A percentile compares a stretch with the other conserved stretches of the same genome.
Conservation (phyloP, 2,797 vertebrate species). For the Bryconaethiops microstoma region DNA sequence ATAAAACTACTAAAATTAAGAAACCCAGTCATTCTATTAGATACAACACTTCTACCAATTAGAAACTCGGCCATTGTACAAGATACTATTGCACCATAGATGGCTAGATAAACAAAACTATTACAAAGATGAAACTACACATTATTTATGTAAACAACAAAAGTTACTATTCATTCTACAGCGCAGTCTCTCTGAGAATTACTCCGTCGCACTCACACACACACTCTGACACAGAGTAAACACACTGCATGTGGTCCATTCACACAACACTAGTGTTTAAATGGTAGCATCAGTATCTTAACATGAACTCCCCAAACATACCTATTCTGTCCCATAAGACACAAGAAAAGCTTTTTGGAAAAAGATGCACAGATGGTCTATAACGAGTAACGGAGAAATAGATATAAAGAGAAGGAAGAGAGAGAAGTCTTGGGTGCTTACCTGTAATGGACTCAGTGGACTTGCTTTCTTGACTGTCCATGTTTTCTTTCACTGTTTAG, state of each 20-base stretch:
- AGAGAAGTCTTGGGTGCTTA: constrained; percentile 61
- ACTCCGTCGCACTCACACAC: not conserved
- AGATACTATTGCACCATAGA: not conserved
- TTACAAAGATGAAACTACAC: not conserved
- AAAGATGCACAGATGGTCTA: not conserved
- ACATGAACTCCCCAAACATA: constrained; percentile 31
- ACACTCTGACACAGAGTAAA: constrained; percentile 15
- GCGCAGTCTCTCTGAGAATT: not conserved
- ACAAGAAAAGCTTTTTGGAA: not conserved
- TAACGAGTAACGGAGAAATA: constrained; percentile 9
- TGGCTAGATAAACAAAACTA: not conserved
- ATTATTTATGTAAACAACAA: not conserved
- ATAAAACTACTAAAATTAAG: not conserved
- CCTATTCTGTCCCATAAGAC: not conserved
- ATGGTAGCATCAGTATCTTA: not conserved
- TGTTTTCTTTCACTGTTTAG: constrained; percentile 57
- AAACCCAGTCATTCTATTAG: not conserved
- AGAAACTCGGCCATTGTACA: not conserved
- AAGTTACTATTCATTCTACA: not conserved
- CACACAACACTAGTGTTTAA: not conserved
- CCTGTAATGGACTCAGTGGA: constrained; percentile 75
- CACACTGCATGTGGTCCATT: not conserved
- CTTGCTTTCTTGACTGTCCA: constrained; percentile 74
- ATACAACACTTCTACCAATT: not conserved
- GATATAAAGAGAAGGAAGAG: not conserved